Conservation (phyloP, 2,888 invertebrate genomes). For the Pardosa pseudoannulata region DNA sequence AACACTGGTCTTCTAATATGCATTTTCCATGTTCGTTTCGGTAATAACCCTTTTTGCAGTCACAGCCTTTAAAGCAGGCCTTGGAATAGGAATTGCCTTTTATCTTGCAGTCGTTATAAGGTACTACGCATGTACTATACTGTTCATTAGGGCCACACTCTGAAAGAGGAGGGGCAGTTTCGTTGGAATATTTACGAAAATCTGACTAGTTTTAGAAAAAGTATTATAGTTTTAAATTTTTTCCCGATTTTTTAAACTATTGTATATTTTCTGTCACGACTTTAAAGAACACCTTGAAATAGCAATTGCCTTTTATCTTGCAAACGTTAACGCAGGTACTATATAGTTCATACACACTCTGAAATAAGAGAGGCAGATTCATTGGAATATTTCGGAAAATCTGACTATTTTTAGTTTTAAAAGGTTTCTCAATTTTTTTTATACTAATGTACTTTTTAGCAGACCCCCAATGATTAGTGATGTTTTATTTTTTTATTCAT, state of each 20-base stretch:
- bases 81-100: slow-evolving; percentile 1
- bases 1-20: neutral
- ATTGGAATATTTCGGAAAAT: too few species aligned
- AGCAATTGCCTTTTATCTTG: slow-evolving; percentile 18
- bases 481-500: too few species aligned
- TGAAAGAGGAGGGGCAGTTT: too few species aligned
- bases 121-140: neutral
- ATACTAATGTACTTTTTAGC: too few species aligned
- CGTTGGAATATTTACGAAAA: too few species aligned
- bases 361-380: neutral
- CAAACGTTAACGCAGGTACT: slow-evolving; percentile 43
- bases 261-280: slow-evolving; percentile 29
- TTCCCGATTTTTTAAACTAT: too few species aligned
- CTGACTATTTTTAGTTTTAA: too few species aligned
- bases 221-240: too few species aligned
- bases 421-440: too few species aligned
- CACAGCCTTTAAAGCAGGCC: slow-evolving; percentile 32
- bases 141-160: neutral
- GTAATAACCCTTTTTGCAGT: slow-evolving; percentile 33
- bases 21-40: neutral
- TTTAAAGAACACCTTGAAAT: slow-evolving; percentile 46
- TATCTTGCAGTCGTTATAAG: neutral
- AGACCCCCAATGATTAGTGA: too few species aligned
- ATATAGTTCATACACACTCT: slow-evolving; percentile 13
- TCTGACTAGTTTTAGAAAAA: too few species aligned